Conservation (phyloP, 2,888 invertebrate species). For the Electrophaes corylata region DNA sequence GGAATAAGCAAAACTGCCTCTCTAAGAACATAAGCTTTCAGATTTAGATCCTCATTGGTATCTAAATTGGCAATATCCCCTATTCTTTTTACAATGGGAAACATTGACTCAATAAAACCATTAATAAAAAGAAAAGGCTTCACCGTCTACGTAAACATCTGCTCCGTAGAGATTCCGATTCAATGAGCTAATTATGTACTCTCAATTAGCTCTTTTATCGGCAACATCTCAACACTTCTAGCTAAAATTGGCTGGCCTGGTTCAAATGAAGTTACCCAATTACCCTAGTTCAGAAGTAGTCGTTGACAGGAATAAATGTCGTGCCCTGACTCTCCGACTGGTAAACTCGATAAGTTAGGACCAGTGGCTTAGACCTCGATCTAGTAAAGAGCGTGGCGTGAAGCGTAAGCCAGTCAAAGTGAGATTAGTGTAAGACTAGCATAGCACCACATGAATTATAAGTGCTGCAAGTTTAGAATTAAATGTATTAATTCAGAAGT, state of each 20-base stretch:
- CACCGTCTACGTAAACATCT: no score
- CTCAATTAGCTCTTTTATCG: slow-evolving; percentile 12
- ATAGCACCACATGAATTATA: not conserved
- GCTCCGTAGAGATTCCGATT: not conserved
- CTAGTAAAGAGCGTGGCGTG: not conserved
- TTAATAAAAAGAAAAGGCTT: no score
- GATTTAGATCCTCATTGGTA: no score
- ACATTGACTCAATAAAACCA: no score
- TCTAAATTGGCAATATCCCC: no score
- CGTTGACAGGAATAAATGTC: slow-evolving; percentile 39
- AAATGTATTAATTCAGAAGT: no score
- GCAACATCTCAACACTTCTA: slow-evolving; percentile 24
- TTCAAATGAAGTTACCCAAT: slow-evolving; percentile 44
- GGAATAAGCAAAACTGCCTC: no score
- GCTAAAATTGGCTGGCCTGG: slow-evolving; percentile 12
- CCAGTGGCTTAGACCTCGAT: slow-evolving; percentile 16
- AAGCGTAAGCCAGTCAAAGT: slow-evolving; percentile 1
- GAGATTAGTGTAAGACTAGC: not conserved
- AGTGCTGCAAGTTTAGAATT: not conserved
- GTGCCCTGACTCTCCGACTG: slow-evolving; percentile 25
- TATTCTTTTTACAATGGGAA: no score
- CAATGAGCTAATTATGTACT: not conserved
- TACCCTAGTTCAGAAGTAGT: slow-evolving; percentile 34
- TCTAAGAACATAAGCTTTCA: no score
- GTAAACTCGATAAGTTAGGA: slow-evolving; percentile 22